Base-by-base conservation (phyloP, 1,140 invertebrate species). In the Drosophila sproati region DNA sequence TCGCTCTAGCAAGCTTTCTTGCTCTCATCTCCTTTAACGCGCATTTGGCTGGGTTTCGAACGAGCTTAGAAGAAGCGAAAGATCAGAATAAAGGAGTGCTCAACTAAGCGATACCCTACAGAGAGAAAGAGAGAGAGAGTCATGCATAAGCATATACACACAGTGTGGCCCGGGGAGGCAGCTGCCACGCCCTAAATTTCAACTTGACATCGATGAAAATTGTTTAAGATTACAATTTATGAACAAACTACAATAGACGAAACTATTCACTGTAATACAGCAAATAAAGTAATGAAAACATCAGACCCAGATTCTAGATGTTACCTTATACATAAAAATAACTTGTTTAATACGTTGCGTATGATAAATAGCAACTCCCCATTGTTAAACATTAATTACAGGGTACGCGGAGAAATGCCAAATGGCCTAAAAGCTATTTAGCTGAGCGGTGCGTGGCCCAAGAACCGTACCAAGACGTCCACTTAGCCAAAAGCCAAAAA, bases 11-110 rank as follows among this genome's bases (percentile, higher is more conserved):
- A 50, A 20, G 10, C 39, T 41, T 57, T 6, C 5, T 28, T 41
- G 3, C 20, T 12, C 5, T 43, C 31, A 48, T n/a, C 70, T 74
- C 80, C 81, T 87, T 87, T 70, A 80, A 83, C 80, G 83, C 66
- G 68, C 62, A 62, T 69, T 80, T 56, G 43, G 51, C 52, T 57
- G 41, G 28, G 34, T 41, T 63, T 66, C 59, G 48, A 39, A 48
- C 43, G 45, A 32, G 55, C 57, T 61, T 61, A 41, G 61, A 48
- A 32, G 31, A 51, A 59, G 28, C 5, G n/a, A 60, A 43, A 54
- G 56, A 50, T 47, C 35, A 50, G 60, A 32, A 57, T 45, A 47
- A 28, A 29, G 39, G 32, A 43, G 39, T 41, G 50, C 5, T 2
- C 39, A 50, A 54, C 71, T 45, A 4, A 5, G 4, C 4, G 5